A percentile compares a stretch with the other conserved stretches of the same genome.
Conservation (phyloP, 2,888 invertebrate species). For the Achlya flavicornis region DNA sequence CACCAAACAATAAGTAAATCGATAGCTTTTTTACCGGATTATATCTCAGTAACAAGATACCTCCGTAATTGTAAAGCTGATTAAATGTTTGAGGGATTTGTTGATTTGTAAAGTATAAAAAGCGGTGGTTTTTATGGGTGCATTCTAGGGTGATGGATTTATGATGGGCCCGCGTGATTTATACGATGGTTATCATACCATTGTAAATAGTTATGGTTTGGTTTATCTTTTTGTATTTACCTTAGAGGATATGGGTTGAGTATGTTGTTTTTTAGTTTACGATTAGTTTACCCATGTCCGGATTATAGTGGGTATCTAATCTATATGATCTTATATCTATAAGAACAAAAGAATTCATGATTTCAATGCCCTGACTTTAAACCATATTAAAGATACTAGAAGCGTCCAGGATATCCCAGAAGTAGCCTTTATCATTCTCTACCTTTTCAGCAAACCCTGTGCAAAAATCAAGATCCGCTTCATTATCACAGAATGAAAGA, state of each 20-base stretch:
- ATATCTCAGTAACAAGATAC: not conserved
- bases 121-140: slow-evolving; percentile 43
- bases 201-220: slow-evolving; percentile 8
- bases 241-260: not conserved
- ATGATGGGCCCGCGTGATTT: slow-evolving; percentile 43
- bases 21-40: not conserved
- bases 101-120: slow-evolving; percentile 29
- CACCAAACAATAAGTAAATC: not conserved
- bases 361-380: too few relatives aligned
- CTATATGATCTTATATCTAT: too few relatives aligned
- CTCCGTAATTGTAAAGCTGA: not conserved
- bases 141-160: slow-evolving; percentile 53
- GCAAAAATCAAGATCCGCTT: too few relatives aligned
- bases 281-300: not conserved
- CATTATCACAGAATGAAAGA: too few relatives aligned
- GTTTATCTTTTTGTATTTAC: slow-evolving; percentile 10
- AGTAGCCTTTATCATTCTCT: too few relatives aligned
- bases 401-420: too few relatives aligned
- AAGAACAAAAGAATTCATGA: too few relatives aligned
- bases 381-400: too few relatives aligned
- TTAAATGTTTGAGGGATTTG: slow-evolving; percentile 17
- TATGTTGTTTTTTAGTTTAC: not conserved
- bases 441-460: too few relatives aligned
- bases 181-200: slow-evolving; percentile 26
- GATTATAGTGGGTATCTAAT: too few relatives aligned